A percentile compares a stretch with the other conserved stretches of the same genome.
Conservation (phyloP, 2,888 invertebrate species). For the Drosophila tanythrix region DNA sequence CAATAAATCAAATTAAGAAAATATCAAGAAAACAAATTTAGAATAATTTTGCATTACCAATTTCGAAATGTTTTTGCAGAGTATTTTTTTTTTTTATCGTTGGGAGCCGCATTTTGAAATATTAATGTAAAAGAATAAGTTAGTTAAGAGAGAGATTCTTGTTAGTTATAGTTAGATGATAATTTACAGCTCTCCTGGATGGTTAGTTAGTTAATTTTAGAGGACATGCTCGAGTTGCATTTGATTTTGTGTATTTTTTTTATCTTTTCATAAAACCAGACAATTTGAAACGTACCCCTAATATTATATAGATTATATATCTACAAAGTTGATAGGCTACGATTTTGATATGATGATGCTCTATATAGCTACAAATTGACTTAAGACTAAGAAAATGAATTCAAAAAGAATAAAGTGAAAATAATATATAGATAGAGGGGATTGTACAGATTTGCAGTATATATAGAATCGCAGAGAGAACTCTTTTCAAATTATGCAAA, state of each 20-base stretch:
- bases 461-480: slow-evolving; percentile 54
- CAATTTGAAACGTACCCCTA: slow-evolving; percentile 73
- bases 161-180: slow-evolving; percentile 35
- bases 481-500: slow-evolving; percentile 73
- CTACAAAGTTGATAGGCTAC: slow-evolving; percentile 40
- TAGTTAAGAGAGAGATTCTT: slow-evolving; percentile 37
- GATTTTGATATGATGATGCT: slow-evolving; percentile 17
- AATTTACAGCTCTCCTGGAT: slow-evolving; percentile 8
- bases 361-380: slow-evolving; percentile 33
- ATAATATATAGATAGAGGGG: slow-evolving; percentile 22
- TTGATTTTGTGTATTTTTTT: slow-evolving; percentile 40
- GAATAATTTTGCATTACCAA: slow-evolving; percentile 68
- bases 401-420: slow-evolving; percentile 17
- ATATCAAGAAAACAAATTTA: slow-evolving; percentile 14
- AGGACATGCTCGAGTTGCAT: slow-evolving; percentile 83
- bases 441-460: slow-evolving; percentile 46
- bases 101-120: slow-evolving; percentile 60
- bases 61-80: slow-evolving; percentile 48
- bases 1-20: slow-evolving; percentile 26
- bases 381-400: slow-evolving; percentile 38
- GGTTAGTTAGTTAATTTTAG: slow-evolving; percentile 31
- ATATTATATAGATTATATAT: slow-evolving; percentile 31
- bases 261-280: slow-evolving; percentile 83
- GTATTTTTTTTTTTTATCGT: slow-evolving; percentile 1
- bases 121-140: slow-evolving; percentile 50